A percentile compares a stretch with the other conserved stretches of the same genome.
These are phyloP conservation scores for Drosophila rubida DNA, from an alignment of 2,888 invertebrate genomes.

Conservation along the genomic window DNA sequence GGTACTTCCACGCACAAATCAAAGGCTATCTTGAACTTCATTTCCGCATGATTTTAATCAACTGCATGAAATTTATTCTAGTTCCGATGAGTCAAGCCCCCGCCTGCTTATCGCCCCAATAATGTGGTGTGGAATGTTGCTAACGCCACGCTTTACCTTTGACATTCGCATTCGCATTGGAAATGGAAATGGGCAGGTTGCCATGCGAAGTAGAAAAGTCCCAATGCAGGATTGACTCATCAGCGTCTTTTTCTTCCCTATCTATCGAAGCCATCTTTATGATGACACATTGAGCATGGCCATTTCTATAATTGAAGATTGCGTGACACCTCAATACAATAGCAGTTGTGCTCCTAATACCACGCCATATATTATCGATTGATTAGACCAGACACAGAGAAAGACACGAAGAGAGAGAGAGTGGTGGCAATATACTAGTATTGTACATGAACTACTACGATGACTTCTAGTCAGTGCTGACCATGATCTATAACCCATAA, in stretches of 20 bases:
- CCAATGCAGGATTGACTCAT: constrained; percentile 40
- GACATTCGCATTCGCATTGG: constrained; percentile 16
- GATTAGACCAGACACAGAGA: background rate
- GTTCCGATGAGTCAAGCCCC: constrained; percentile 8
- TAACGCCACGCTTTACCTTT: constrained; percentile 14
- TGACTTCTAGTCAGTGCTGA: constrained; percentile 6
- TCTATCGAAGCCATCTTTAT: constrained; percentile 41
- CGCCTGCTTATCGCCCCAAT: background rate
- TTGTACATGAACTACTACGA: background rate
- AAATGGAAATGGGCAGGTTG: constrained; percentile 15
- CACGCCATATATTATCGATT: constrained; percentile 22
- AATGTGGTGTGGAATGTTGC: constrained; percentile 16
- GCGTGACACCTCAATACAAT: constrained; percentile 36
- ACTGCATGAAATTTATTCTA: background rate
- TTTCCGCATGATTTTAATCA: constrained; percentile 3
- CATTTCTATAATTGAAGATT: constrained; percentile 49
- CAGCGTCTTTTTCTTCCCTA: constrained; percentile 4
- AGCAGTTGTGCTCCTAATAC: constrained; percentile 19
- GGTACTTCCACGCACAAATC: background rate
- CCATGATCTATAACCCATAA: constrained; percentile 41
- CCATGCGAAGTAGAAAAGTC: constrained; percentile 15
- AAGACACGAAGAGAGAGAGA: background rate
- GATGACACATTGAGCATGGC: constrained; percentile 48
- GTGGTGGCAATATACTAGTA: background rate
- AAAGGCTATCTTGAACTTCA: background rate